Base-by-base conservation (phyloP, 2,113 vertebrate species). In the Microtus ochrogaster region DNA sequence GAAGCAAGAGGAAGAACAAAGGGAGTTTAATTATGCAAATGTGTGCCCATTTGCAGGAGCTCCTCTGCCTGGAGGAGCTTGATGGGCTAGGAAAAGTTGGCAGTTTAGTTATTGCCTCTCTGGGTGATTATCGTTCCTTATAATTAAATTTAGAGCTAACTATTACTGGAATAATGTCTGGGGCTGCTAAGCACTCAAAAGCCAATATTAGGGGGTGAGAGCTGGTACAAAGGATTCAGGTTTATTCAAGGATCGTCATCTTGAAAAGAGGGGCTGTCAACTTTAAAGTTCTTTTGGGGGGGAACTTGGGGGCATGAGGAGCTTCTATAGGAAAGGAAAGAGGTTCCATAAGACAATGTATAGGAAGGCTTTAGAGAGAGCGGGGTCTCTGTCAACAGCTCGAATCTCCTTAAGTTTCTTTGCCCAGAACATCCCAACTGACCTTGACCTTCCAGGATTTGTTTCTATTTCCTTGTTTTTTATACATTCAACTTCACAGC, bases 121-220 rank as follows among this genome's bases (percentile, higher is more conserved):
- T 92, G 52, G 73, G 30, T 96, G 81, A 85, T 81, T 89, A 88
- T 47, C 26, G 3, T 21, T 70, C 70, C 93, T 91, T 95, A 93
- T 92, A 96, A 96, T 94, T 96, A 97, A 96, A 92, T 94, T 87
- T 87, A 84, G 49, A 84, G 8, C 28, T 66, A 86, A 84, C 78
- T 91, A 68, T 52, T 68, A 91, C 61, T 8, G 17, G 63, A 66
- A 79, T 68, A 55, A 49, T 66, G 22, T 79, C 61, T 52, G 36
- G 44, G 41, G 24, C 33, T 91, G 89, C 28, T 68, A 49, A 79
- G 44, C 24, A 39, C 76, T 91, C 39, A 26, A 52, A 91, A n/a
- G 63, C 44, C 21, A 68, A 81, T 19, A 68, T 91, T 91, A 47
- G 22, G 44, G 63, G 44, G n/a, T 9, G 26, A 68, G 44, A n/a